phyloP scores from a whole-genome alignment of 2,888 invertebrate genomes.

The Galeopsomyia nigrocyanea region DNA sequence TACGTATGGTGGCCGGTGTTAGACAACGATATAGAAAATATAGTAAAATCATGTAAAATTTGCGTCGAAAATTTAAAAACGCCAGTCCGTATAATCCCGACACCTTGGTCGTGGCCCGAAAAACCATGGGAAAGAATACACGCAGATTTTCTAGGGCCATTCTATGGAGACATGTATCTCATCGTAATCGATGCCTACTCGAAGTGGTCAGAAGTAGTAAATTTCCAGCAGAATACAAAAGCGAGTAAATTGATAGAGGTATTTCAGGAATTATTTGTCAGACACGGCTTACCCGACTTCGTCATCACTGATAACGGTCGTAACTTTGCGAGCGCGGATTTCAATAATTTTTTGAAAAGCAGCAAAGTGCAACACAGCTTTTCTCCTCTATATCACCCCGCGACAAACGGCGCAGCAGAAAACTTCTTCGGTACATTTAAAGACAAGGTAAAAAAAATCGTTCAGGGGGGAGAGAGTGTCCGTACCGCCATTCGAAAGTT shows the following conservation, averaged over 20 bases:
- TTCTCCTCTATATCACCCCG: conserved; percentile 45
- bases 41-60: too few relatives aligned
- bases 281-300: conserved; percentile 43
- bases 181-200: conserved; percentile 51
- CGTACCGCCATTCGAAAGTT: conserved; percentile 38
- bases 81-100: too few relatives aligned
- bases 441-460: conserved; percentile 43
- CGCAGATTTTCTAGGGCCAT: too few relatives aligned
- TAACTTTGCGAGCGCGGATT: conserved; percentile 40
- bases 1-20: too few relatives aligned
- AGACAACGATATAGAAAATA: too few relatives aligned
- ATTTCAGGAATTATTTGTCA: conserved; percentile 38
- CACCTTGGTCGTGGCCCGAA: too few relatives aligned
- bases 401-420: conserved; percentile 43
- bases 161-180: conserved; percentile 47
- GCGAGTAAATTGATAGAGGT: conserved; percentile 40
- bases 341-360: conserved; percentile 35
- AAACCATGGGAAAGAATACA: too few relatives aligned
- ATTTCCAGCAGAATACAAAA: conserved; percentile 41
- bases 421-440: conserved; percentile 46
- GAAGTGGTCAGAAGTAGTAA: conserved; percentile 52
- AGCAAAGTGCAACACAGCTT: conserved; percentile 47
- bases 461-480: conserved; percentile 40
- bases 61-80: too few relatives aligned
- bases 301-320: conserved; percentile 47